Conservation (phyloP, 2,888 invertebrate genomes). For the Exocentrus adspersus region DNA sequence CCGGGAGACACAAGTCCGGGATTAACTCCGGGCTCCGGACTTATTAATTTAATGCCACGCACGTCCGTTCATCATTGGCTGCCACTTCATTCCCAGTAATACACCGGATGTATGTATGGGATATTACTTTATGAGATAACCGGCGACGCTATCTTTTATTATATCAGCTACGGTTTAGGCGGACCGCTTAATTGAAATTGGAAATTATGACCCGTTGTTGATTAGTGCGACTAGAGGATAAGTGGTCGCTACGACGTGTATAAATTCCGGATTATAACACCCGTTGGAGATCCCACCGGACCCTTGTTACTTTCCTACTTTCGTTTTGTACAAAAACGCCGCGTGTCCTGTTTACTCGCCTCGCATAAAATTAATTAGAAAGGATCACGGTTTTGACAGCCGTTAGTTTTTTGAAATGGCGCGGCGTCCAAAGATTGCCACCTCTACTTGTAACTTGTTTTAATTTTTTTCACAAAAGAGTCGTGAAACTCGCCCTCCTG, state of each 20-base stretch:
- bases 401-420: no score
- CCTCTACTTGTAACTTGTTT: no score
- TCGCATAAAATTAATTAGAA: no score
- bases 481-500: slow-evolving; percentile 27
- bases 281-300: not conserved
- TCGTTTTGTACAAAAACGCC: not conserved
- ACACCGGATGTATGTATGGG: slow-evolving; percentile 56
- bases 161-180: slow-evolving; percentile 52
- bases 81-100: slow-evolving; percentile 61
- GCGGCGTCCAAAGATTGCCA: no score
- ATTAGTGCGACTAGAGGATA: slow-evolving; percentile 48
- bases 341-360: not conserved
- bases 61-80: slow-evolving; percentile 64
- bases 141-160: slow-evolving; percentile 60
- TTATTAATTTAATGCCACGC: slow-evolving; percentile 64
- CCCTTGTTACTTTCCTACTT: not conserved
- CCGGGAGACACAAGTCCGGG: slow-evolving; percentile 61
- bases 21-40: slow-evolving; percentile 62
- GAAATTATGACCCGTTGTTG: slow-evolving; percentile 57
- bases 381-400: no score
- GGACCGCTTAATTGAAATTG: slow-evolving; percentile 60
- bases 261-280: slow-evolving; percentile 32
- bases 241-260: slow-evolving; percentile 39
- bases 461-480: no score
- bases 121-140: slow-evolving; percentile 56